Conservation (phyloP, 2,797 vertebrate species). For the Arnoldichthys spilopterus region DNA sequence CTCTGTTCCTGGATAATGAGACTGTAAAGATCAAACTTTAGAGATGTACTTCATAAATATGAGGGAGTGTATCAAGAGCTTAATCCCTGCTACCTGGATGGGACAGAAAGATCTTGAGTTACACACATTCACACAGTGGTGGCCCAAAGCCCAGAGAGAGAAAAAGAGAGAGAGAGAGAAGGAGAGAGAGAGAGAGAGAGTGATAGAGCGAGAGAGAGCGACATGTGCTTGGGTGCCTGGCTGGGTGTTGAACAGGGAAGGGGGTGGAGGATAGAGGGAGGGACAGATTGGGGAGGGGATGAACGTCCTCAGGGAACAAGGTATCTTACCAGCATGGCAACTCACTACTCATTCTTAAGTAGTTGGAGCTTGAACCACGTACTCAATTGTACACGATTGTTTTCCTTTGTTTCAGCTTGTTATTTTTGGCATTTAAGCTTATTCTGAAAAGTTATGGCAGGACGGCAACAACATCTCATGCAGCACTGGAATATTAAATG, state of each 20-base stretch:
- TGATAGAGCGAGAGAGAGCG: constrained; percentile 30
- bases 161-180: constrained; percentile 6
- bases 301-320: constrained; percentile 67
- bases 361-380: too few relatives aligned
- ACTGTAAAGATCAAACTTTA: too few relatives aligned
- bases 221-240: constrained; percentile 59
- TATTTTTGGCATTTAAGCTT: constrained; percentile 17
- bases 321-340: constrained; percentile 67
- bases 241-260: constrained; percentile 59
- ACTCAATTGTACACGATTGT: too few relatives aligned
- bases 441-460: constrained; percentile 61
- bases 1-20: background rate
- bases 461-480: constrained; percentile 11
- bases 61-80: too few relatives aligned
- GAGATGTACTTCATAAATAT: too few relatives aligned
- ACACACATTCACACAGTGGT: constrained; percentile 17
- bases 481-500: constrained; percentile 59
- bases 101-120: constrained; percentile 36
- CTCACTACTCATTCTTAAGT: constrained; percentile 62
- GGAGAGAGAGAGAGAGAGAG: constrained; percentile 18
- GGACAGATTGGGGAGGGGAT: constrained; percentile 68
- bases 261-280: constrained; percentile 61
- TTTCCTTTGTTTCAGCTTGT: background rate
- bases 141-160: constrained; percentile 38
- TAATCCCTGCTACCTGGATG: constrained; percentile 22